Percentiles rank a stretch among this genome's conserved stretches.
Conservation (phyloP, 2,797 vertebrate species). For the Chelon labrosus region DNA sequence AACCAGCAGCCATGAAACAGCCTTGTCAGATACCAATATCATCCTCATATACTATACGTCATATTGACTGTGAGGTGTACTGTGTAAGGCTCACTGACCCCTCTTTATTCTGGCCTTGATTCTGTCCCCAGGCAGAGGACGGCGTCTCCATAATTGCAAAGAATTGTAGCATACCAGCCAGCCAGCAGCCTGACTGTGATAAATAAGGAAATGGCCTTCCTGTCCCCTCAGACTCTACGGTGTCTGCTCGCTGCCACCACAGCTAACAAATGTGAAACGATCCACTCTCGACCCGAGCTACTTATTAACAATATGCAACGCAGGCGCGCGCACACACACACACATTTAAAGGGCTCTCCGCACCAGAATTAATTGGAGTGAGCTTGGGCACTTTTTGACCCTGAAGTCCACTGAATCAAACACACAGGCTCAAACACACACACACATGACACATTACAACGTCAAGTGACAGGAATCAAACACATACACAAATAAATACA, state of each 20-base stretch:
- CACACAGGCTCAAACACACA: slow-evolving; percentile 13
- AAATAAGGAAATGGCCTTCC: slow-evolving; percentile 63
- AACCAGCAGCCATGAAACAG: slow-evolving; percentile 11
- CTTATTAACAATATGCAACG: slow-evolving; percentile 40
- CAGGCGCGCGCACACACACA: slow-evolving; percentile 14
- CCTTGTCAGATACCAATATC: background rate
- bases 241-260: slow-evolving; percentile 43
- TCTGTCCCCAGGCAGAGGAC: slow-evolving; percentile 38
- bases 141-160: slow-evolving; percentile 42
- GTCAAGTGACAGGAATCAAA: slow-evolving; percentile 6
- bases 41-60: slow-evolving; percentile 1
- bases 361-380: slow-evolving; percentile 48
- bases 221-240: slow-evolving; percentile 33
- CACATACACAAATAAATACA: slow-evolving; percentile 16
- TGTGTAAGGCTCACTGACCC: slow-evolving; percentile 19
- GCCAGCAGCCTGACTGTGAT: slow-evolving; percentile 37
- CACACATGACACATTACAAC: background rate
- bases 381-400: slow-evolving; percentile 38
- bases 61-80: slow-evolving; percentile 10
- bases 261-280: slow-evolving; percentile 43
- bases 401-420: slow-evolving; percentile 27
- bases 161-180: slow-evolving; percentile 34
- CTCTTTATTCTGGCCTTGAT: slow-evolving; percentile 26
- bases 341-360: slow-evolving; percentile 4
- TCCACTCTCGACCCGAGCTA: slow-evolving; percentile 17